phyloP scores from a whole-genome alignment of 2,113 vertebrate species.

The Ciconia boyciana region DNA sequence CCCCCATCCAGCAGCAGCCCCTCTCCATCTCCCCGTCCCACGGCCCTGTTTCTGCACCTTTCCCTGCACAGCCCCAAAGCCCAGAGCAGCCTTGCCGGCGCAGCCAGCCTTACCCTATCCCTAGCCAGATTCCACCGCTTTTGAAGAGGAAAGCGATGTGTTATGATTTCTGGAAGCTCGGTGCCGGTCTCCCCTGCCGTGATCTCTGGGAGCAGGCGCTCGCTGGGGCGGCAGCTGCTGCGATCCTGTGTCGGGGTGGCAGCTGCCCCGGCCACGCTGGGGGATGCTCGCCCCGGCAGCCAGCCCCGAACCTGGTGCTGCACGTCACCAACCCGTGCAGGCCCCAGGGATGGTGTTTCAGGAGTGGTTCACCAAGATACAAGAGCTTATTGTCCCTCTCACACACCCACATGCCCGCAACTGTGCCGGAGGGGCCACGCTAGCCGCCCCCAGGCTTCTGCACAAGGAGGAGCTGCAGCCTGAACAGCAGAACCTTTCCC shows the following conservation, averaged over 20 bases:
- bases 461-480: not conserved
- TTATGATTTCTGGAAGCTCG: not conserved
- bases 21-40: not conserved
- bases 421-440: not conserved
- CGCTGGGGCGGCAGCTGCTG: not conserved
- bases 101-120: not conserved
- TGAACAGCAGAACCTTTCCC: not conserved
- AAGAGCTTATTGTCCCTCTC: not conserved
- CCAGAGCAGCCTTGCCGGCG: not conserved
- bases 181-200: not conserved
- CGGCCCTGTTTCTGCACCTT: accelerated
- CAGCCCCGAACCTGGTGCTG: not conserved
- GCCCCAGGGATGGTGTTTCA: not conserved
- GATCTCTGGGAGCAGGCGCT: not conserved
- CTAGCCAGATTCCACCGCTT: accelerated
- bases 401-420: not conserved
- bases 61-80: not conserved
- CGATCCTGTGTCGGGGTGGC: accelerated
- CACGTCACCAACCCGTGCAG: accelerated
- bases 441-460: accelerated
- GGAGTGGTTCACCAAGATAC: not conserved
- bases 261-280: accelerated
- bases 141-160: not conserved
- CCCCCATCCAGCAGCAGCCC: not conserved
- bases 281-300: accelerated